Percentiles rank a stretch among this genome's conserved stretches.
Evolutionary conservation across 2,888 invertebrate genomes (phyloP).

Genomic region (Sphinx pinastri): DNA sequence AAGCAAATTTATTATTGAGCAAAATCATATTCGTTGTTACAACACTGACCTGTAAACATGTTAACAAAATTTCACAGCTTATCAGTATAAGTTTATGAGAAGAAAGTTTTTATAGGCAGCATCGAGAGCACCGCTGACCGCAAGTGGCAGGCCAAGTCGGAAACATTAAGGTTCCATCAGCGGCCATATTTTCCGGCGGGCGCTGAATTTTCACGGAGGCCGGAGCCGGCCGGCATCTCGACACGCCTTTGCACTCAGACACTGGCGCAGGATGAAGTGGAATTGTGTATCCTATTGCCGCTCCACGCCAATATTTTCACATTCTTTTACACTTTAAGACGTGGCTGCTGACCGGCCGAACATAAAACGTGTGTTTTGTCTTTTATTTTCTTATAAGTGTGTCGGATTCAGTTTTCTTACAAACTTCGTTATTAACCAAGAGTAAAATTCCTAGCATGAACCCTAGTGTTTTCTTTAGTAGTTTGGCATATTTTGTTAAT

Average conservation of each 20-base stretch:
- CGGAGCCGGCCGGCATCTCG: constrained; percentile 64
- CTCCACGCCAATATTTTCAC: constrained; percentile 68
- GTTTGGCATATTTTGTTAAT: neutral
- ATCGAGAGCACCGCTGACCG: constrained; percentile 69
- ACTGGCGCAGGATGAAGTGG: constrained; percentile 67
- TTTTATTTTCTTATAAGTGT: constrained; percentile 10
- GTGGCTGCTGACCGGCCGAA: constrained; percentile 42
- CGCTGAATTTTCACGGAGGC: constrained; percentile 74
- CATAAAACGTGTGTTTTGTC: constrained; percentile 16
- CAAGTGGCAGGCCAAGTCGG: constrained; percentile 74
- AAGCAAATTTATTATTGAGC: too few relatives aligned
- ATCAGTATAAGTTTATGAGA: constrained; percentile 57
- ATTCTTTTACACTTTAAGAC: constrained; percentile 61
- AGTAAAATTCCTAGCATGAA: neutral
- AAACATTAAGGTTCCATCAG: constrained; percentile 82
- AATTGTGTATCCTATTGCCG: constrained; percentile 68
- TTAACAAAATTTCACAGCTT: constrained; percentile 39
- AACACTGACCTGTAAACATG: neutral
- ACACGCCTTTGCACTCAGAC: constrained; percentile 83
- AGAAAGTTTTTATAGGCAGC: constrained; percentile 61
- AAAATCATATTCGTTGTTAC: neutral
- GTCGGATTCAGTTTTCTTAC: constrained; percentile 21
- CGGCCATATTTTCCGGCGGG: constrained; percentile 77
- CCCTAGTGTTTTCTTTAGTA: neutral
- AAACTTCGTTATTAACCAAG: neutral